A percentile compares a stretch with the other conserved stretches of the same genome.
phyloP scores from a whole-genome alignment of 1,140 invertebrate genomes.

The Heliconius eleuchia region DNA sequence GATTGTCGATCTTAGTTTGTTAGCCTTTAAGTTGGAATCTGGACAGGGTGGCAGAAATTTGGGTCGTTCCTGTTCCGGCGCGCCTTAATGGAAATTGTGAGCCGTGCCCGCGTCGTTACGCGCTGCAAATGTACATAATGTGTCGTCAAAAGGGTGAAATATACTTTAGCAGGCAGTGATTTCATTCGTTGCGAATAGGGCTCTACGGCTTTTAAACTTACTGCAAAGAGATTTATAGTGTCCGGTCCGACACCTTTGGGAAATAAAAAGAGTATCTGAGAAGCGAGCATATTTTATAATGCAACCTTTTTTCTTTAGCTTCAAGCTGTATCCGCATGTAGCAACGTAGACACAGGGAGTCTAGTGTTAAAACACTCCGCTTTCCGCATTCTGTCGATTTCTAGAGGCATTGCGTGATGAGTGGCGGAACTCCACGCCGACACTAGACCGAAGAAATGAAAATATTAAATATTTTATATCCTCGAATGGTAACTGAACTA shows the following conservation, averaged over 20 bases:
- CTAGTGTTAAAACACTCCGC: no score
- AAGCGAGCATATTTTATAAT: not conserved
- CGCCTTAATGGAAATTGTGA: slow-evolving; percentile 77
- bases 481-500: no score
- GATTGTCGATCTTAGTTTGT: slow-evolving; percentile 38
- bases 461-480: no score
- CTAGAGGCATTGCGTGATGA: no score
- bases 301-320: no score
- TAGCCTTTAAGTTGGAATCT: slow-evolving; percentile 50
- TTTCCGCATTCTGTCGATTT: no score
- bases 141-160: slow-evolving; percentile 80
- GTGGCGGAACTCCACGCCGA: no score
- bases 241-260: slow-evolving; percentile 29
- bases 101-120: slow-evolving; percentile 76
- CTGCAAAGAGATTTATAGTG: slow-evolving; percentile 42
- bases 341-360: no score
- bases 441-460: no score
- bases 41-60: slow-evolving; percentile 45
- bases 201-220: slow-evolving; percentile 70
- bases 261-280: slow-evolving; percentile 16
- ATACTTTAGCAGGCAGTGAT: slow-evolving; percentile 75
- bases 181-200: slow-evolving; percentile 61
- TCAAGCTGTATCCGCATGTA: no score
- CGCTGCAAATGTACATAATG: slow-evolving; percentile 78
- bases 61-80: slow-evolving; percentile 51